Evolutionary conservation across 2,888 invertebrate species (phyloP).

Genomic region (Hesperia comma): DNA sequence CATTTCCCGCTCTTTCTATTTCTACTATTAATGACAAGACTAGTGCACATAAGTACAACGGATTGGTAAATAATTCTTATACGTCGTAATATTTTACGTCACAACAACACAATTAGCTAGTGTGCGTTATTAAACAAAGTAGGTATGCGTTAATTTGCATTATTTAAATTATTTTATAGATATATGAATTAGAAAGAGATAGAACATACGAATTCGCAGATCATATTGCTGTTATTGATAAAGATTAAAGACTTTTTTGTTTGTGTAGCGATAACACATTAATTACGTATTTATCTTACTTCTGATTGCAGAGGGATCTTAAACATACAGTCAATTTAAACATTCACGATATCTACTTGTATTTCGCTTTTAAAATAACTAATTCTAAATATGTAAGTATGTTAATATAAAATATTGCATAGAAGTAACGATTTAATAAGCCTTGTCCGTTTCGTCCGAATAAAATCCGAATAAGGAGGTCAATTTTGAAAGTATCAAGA

Average conservation of each 20-base stretch:
- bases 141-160: too few species aligned
- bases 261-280: neutral
- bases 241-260: too few species aligned
- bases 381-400: too few species aligned
- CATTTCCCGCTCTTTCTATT: neutral
- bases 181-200: neutral
- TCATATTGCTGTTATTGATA: too few species aligned
- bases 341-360: too few species aligned
- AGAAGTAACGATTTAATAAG: constrained; percentile 4
- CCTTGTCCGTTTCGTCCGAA: neutral
- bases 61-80: constrained; percentile 40
- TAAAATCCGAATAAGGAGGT: constrained; percentile 56
- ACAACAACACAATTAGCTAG: too few species aligned
- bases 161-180: too few species aligned
- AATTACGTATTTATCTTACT: too few species aligned
- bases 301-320: too few species aligned
- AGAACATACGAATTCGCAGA: neutral
- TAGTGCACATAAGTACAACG: constrained; percentile 35
- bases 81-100: constrained; percentile 7
- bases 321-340: too few species aligned
- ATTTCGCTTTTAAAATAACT: too few species aligned
- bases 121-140: too few species aligned
- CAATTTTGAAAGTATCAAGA: constrained; percentile 65
- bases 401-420: neutral
- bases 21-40: constrained; percentile 32